Conservation (phyloP, 2,888 invertebrate genomes). For the Drosophila kambysellisi region DNA sequence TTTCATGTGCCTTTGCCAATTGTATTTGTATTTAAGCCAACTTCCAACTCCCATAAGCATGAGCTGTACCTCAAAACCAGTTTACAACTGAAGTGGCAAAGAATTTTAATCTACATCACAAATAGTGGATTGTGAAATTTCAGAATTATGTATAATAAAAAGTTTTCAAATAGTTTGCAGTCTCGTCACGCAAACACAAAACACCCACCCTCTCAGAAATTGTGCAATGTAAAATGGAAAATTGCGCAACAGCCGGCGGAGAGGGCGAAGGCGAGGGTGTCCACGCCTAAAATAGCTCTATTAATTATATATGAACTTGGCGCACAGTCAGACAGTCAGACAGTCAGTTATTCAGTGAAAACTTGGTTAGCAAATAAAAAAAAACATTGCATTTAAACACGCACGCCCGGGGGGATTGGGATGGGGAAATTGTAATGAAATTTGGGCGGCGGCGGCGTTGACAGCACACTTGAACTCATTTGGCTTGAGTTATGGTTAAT, state of each 20-base stretch:
- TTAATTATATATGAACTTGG: conserved; percentile 75
- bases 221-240: conserved; percentile 53
- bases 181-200: conserved; percentile 46
- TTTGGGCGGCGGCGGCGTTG: conserved; percentile 33
- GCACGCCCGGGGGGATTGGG: conserved; percentile 17
- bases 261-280: conserved; percentile 9
- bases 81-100: conserved; percentile 1
- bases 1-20: conserved; percentile 44
- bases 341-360: conserved; percentile 32
- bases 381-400: conserved; percentile 49
- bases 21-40: conserved; percentile 13
- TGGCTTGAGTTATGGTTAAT: conserved; percentile 19
- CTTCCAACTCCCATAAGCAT: conserved; percentile 30
- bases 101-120: neutral
- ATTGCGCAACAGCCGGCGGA: conserved; percentile 58
- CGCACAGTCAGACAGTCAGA: conserved; percentile 16
- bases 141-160: conserved; percentile 3
- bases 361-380: conserved; percentile 23
- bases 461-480: conserved; percentile 70
- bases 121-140: conserved; percentile 19
- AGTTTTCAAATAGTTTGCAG: conserved; percentile 30
- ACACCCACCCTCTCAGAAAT: conserved; percentile 29
- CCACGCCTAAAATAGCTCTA: conserved; percentile 55
- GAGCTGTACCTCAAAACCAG: conserved; percentile 44
- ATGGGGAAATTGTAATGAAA: conserved; percentile 16